Base-by-base conservation (phyloP, 35 echinoderm and acorn worm species). In the Strongylocentrotus purpuratus region DNA sequence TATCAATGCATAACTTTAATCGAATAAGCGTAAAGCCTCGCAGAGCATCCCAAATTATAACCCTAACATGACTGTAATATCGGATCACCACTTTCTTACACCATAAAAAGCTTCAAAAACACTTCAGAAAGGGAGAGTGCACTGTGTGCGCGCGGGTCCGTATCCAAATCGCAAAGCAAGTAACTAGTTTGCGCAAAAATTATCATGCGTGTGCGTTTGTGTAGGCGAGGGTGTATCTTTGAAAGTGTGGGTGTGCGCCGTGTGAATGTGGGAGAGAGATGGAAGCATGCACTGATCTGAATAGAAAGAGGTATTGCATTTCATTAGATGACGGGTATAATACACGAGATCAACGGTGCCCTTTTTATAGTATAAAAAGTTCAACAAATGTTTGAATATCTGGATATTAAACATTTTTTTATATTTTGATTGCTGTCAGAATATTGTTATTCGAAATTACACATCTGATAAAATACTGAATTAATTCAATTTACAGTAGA, bases 1-100 rank as follows among this genome's bases (percentile, higher is more conserved):
- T 89, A 89, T 89, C 87, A 89, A 46, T 46, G 87, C 87, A 89
- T 89, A 89, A 89, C 87, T 89, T n/a, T 89, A 89, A 89, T 89
- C 87, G 87, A 89, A 89, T 89, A 89, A 33, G 87, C 45, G 87
- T 89, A 46, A 89, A 89, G 87, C 45, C 20, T 28, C 45, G 45
- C 87, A 28, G 87, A 89, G 87, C 87, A 89, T 89, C 87, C 33
- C 32, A 89, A 89, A 89, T 35, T 89, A 35, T 46, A 89, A 78
- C 87, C 87, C 5, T 28, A 33, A 33, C 20, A 45, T 41, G 87
- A 17, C 87, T 46, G 12, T 46, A 89, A 45, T 89, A 89, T 89
- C 45, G 20, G 87, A 45, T 89, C 87, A 13, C 12, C 33, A 5
- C 33, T 78, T 78, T 78, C 17, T 78, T 78, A 78, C 65, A 33